These are phyloP conservation scores for Dipus sagitta DNA, from an alignment of 2,797 vertebrate genomes.

Conservation along the genomic window DNA sequence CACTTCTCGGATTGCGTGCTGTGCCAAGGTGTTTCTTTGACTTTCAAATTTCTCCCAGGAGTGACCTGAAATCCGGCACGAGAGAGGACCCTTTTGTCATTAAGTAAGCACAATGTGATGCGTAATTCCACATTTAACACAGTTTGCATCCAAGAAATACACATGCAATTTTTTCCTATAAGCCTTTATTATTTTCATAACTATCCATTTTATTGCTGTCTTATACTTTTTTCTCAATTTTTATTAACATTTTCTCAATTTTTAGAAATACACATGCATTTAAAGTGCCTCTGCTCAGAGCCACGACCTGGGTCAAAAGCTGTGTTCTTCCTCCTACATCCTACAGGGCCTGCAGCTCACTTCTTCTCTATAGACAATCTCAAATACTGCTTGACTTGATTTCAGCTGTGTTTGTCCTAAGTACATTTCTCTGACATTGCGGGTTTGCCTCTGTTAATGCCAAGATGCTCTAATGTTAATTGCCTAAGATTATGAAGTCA, in stretches of 20 bases:
- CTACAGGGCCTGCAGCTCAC: slow-evolving; percentile 27
- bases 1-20: not conserved
- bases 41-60: slow-evolving; percentile 9
- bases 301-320: not conserved
- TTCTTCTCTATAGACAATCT: slow-evolving; percentile 68
- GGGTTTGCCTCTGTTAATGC: slow-evolving; percentile 78
- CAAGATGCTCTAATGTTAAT: slow-evolving; percentile 70
- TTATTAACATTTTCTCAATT: no score
- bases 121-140: not conserved
- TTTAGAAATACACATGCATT: not conserved
- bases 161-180: no score
- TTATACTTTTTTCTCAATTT: no score
- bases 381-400: slow-evolving; percentile 77
- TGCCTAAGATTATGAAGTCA: slow-evolving; percentile 83
- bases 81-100: not conserved
- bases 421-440: slow-evolving; percentile 74
- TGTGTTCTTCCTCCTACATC: not conserved
- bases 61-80: not conserved
- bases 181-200: no score
- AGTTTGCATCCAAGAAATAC: not conserved
- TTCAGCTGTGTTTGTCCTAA: slow-evolving; percentile 77
- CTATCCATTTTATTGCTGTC: no score
- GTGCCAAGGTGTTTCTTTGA: not conserved
- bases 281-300: not conserved
- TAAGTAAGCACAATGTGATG: not conserved